Conservation (phyloP, 2,888 invertebrate genomes). For the Cecidostiba fungosa region DNA sequence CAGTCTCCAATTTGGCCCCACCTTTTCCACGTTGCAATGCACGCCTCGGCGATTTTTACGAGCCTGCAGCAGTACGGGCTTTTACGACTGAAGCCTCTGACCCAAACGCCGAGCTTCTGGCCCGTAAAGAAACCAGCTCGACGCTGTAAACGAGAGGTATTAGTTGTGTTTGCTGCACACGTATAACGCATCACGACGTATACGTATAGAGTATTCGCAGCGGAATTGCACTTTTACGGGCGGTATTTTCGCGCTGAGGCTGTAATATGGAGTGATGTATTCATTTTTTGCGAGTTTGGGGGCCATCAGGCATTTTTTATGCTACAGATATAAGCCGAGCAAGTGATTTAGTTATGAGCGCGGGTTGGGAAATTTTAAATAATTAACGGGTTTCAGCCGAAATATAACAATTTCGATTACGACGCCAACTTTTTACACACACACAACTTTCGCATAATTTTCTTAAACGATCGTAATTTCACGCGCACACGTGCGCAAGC, state of each 20-base stretch:
- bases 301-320: not conserved
- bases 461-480: not conserved
- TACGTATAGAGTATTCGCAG: not conserved
- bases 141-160: not conserved
- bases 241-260: not conserved
- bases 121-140: slow-evolving; percentile 24
- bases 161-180: not conserved
- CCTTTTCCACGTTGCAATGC: not conserved
- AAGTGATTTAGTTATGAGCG: too few relatives aligned
- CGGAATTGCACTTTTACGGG: slow-evolving; percentile 22
- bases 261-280: not conserved
- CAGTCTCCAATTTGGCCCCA: not conserved
- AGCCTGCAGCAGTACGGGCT: not conserved
- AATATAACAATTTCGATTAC: not conserved
- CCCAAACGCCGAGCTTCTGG: slow-evolving; percentile 27
- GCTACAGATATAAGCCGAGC: too few relatives aligned
- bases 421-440: not conserved
- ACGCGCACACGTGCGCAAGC: not conserved
- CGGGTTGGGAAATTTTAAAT: too few relatives aligned
- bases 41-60: slow-evolving; percentile 7
- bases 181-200: not conserved
- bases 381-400: too few relatives aligned
- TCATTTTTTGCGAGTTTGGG: not conserved
- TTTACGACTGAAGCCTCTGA: slow-evolving; percentile 15
- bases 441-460: not conserved